Conservation (phyloP, 2,113 vertebrate genomes). For the Nerophis ophidion region DNA sequence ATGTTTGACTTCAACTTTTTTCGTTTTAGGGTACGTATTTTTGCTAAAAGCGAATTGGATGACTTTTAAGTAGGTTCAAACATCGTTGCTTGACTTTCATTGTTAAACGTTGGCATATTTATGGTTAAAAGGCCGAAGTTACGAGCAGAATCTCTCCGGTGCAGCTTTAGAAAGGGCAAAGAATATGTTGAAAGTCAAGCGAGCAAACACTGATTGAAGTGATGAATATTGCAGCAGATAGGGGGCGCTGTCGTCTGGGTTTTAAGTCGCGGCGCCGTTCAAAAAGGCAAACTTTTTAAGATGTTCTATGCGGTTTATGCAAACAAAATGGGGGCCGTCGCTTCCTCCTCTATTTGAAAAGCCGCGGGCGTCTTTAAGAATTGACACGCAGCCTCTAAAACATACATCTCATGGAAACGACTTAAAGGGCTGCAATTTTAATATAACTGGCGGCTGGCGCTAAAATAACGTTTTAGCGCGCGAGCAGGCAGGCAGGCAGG, state of each 20-base stretch:
- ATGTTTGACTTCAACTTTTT: neutral
- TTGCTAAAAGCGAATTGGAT: too few relatives aligned
- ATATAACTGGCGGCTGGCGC: conserved; percentile 66
- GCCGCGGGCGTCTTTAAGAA: conserved; percentile 69
- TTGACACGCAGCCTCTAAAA: conserved; percentile 69
- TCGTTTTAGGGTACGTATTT: neutral
- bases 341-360: conserved; percentile 62
- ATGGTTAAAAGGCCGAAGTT: too few relatives aligned
- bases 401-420: conserved; percentile 68
- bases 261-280: conserved; percentile 61
- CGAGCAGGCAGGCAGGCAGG: conserved; percentile 14
- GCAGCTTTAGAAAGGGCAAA: too few relatives aligned
- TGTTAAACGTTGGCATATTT: too few relatives aligned
- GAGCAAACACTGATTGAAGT: too few relatives aligned
- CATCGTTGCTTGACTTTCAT: too few relatives aligned
- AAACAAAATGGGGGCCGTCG: conserved; percentile 62
- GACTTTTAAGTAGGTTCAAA: too few relatives aligned
- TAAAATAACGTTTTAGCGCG: conserved; percentile 48
- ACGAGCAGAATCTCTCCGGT: too few relatives aligned
- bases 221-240: too few relatives aligned
- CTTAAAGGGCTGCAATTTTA: conserved; percentile 72
- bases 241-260: neutral
- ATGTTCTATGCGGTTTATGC: conserved; percentile 71
- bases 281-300: conserved; percentile 51
- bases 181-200: too few relatives aligned